phyloP scores from a whole-genome alignment of 2,888 invertebrate species.

The Parascotia fuliginaria region DNA sequence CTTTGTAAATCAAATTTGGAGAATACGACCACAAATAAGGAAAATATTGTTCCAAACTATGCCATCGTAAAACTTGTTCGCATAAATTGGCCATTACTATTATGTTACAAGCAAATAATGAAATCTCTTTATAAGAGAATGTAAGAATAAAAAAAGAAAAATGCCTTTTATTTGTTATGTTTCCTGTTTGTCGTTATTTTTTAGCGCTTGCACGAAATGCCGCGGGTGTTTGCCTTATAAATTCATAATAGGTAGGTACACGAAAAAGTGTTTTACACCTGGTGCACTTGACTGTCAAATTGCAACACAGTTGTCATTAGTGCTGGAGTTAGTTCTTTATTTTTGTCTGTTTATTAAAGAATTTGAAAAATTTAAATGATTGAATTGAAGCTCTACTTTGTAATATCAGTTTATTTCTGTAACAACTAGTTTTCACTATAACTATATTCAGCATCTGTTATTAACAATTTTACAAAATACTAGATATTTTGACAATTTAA shows the following conservation, averaged over 20 bases:
- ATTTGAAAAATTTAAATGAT: no score
- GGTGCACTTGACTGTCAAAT: background rate
- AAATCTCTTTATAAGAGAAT: conserved; percentile 31
- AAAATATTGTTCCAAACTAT: conserved; percentile 3
- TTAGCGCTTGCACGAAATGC: conserved; percentile 11
- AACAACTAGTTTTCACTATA: conserved; percentile 29
- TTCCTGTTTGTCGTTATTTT: conserved; percentile 4
- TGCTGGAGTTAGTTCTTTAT: no score
- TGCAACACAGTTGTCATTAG: no score
- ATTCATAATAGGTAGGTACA: conserved; percentile 1
- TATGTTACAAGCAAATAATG: conserved; percentile 37
- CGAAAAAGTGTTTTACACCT: conserved; percentile 1
- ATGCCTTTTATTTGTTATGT: conserved; percentile 18
- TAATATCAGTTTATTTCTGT: conserved; percentile 26
- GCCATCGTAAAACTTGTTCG: background rate
- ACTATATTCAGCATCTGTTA: conserved; percentile 10
- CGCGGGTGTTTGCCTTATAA: conserved; percentile 13
- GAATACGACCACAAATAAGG: background rate
- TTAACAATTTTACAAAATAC: no score
- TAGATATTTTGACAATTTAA: no score
- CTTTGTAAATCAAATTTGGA: background rate
- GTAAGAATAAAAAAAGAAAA: conserved; percentile 20
- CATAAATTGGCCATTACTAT: conserved; percentile 30
- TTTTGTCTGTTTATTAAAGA: no score
- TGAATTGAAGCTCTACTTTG: no score